These are phyloP conservation scores for Conus ventricosus DNA, from an alignment of 1,140 invertebrate genomes.

Conservation along the genomic window DNA sequence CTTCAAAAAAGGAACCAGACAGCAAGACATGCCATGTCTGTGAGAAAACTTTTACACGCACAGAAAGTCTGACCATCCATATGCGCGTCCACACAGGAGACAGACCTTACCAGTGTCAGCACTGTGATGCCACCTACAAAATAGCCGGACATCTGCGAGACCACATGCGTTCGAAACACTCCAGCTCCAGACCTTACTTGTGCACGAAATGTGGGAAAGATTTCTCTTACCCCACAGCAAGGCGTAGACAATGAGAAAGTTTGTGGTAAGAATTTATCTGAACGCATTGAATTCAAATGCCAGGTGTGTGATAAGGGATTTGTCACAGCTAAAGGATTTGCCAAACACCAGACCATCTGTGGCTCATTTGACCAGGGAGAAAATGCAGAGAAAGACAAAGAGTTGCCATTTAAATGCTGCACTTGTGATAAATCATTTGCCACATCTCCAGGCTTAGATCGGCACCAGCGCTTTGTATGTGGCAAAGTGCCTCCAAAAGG, in stretches of 20 bases:
- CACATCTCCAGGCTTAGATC: not conserved
- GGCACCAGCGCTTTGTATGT: conserved; percentile 4
- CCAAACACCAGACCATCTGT: not conserved
- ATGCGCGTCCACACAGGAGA: conserved; percentile 23
- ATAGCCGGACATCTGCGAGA: not conserved
- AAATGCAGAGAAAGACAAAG: not conserved
- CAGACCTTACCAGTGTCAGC: not conserved
- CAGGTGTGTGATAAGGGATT: not conserved
- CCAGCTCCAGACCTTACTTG: not conserved
- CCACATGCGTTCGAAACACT: conserved; percentile 1
- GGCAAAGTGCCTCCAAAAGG: not conserved
- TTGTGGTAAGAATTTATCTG: not conserved
- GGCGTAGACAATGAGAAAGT: conserved; percentile 4
- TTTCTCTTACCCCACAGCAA: not conserved
- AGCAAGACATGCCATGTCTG: not conserved
- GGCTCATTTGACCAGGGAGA: not conserved
- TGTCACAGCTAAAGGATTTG: not conserved
- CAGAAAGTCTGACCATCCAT: not conserved
- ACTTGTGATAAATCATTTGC: not conserved
- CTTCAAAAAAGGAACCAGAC: not conserved
- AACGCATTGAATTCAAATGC: not conserved
- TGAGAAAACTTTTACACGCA: not conserved
- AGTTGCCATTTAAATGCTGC: conserved; percentile 1
- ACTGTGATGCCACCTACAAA: conserved; percentile 1
- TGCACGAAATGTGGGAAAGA: not conserved